A percentile compares a stretch with the other conserved stretches of the same genome.
Evolutionary conservation across 2,797 vertebrate genomes (phyloP).

Genomic region (Pristis pectinata): DNA sequence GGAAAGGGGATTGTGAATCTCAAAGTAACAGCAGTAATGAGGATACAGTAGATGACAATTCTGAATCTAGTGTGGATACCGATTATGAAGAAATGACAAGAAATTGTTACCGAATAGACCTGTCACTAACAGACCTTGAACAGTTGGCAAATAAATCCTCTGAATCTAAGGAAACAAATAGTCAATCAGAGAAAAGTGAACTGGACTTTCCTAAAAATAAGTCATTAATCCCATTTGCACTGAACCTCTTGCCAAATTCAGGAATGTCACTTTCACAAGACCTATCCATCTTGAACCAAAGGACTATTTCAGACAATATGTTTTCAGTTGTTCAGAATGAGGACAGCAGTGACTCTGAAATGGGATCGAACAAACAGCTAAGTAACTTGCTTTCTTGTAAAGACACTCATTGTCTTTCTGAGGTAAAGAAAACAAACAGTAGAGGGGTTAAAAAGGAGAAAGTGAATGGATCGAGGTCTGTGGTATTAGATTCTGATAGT

Average conservation of each 20-base stretch:
- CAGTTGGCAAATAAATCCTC: conserved; percentile 50
- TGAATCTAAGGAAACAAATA: neutral
- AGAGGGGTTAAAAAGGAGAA: conserved; percentile 41
- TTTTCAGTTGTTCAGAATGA: conserved; percentile 68
- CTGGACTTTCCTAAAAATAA: neutral
- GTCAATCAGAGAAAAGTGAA: neutral
- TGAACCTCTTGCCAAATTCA: conserved; percentile 35
- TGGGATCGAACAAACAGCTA: conserved; percentile 42
- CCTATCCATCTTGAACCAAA: conserved; percentile 45
- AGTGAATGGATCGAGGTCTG: neutral
- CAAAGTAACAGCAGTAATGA: neutral
- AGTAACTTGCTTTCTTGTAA: conserved; percentile 66
- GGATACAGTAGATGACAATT: conserved; percentile 42
- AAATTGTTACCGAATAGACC: conserved; percentile 61
- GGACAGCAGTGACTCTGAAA: conserved; percentile 51
- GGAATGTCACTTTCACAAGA: conserved; percentile 17
- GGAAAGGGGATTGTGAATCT: conserved; percentile 33
- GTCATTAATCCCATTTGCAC: neutral
- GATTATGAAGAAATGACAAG: conserved; percentile 76
- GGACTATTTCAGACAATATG: conserved; percentile 70
- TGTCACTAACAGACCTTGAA: conserved; percentile 73
- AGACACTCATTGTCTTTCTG: conserved; percentile 61
- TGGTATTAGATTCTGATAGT: neutral
- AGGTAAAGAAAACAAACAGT: conserved; percentile 38
- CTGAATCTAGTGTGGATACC: conserved; percentile 54